A percentile compares a stretch with the other conserved stretches of the same genome.
Evolutionary conservation across 2,113 vertebrate species (phyloP).

Genomic region (Anseranas semipalmata): DNA sequence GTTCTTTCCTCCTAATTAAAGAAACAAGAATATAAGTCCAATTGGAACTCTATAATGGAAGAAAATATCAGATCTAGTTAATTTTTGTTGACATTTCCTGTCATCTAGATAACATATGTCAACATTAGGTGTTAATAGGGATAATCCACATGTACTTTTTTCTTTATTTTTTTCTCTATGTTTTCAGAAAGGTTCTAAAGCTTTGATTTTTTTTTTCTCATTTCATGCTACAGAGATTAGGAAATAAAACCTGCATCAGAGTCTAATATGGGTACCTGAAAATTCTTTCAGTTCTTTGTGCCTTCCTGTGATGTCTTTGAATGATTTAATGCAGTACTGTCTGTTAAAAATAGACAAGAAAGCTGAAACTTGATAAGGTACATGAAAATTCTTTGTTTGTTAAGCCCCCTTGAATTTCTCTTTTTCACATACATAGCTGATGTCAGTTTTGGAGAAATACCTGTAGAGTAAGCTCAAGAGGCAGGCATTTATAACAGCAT

Average conservation of each 20-base stretch:
- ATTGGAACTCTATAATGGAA: not conserved
- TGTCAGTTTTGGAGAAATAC: not conserved
- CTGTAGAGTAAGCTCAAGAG: not conserved
- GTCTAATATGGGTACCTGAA: not conserved
- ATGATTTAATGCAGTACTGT: not conserved
- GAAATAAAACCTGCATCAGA: not conserved
- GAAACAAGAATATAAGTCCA: not conserved
- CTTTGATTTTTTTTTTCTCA: not conserved
- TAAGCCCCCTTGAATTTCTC: not conserved
- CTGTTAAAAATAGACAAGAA: not conserved
- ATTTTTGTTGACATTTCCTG: not conserved
- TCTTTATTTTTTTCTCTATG: not conserved
- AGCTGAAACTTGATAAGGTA: not conserved
- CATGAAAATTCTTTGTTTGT: not conserved
- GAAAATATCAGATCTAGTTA: not conserved
- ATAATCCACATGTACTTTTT: not conserved
- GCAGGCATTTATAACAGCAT: not conserved
- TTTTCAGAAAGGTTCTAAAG: not conserved
- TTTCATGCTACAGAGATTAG: not conserved
- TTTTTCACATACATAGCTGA: not conserved
- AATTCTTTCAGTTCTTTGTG: not conserved
- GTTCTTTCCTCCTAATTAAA: not conserved
- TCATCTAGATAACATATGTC: not conserved
- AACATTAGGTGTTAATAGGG: not conserved
- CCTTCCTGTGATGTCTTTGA: not conserved